Base-by-base conservation (phyloP, 2,113 vertebrate genomes). In the Nicator chloris region DNA sequence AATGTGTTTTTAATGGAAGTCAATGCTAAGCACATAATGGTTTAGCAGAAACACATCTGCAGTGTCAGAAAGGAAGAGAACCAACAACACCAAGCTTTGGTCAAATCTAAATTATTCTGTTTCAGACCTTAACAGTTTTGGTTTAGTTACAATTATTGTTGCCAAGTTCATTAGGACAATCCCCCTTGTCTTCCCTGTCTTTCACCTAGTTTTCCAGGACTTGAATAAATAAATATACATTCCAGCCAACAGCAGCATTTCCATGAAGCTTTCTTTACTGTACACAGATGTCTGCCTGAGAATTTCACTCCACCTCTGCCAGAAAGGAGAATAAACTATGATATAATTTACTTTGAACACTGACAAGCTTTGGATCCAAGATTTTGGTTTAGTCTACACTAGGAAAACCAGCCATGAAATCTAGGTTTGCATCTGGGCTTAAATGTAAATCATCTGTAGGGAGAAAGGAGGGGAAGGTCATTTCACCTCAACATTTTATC, bases 371-470 rank as follows among this genome's bases (percentile, higher is more conserved):
- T 53, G 39, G 26, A 86, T 82, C 23, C 88, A 92, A 93, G 86
- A 73, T 63, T 92, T 90, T 86, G 54, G 59, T 83, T 96, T 88
- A 88, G 79, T 82, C 86, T 88, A 51, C 53, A 13, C 71, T 88
- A 73, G 61, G 71, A 83, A 76, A 90, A 90, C 3, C 79, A 83
- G 59, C 59, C 7, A 5, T 80, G 76, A 90, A 92, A 88, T 86
- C 65, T 64, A 68, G 11, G 35, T 90, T 85, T 93, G 37, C 31
- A 82, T 93, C 60, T 78, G 60, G 51, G 15, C 31, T 82, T 72
- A 51, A 79, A 93, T 44, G 31, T 88, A 93, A 93, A 86, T 49
- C 21, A 65, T 22, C 40, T 22, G 16, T 5, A 60, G 13, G 37
- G 16, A 71, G 51, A 86, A 56, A 23, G n/a, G 26, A 59, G 20